Base-by-base conservation (phyloP, 2,113 vertebrate genomes). In the Leptosomus discolor region DNA sequence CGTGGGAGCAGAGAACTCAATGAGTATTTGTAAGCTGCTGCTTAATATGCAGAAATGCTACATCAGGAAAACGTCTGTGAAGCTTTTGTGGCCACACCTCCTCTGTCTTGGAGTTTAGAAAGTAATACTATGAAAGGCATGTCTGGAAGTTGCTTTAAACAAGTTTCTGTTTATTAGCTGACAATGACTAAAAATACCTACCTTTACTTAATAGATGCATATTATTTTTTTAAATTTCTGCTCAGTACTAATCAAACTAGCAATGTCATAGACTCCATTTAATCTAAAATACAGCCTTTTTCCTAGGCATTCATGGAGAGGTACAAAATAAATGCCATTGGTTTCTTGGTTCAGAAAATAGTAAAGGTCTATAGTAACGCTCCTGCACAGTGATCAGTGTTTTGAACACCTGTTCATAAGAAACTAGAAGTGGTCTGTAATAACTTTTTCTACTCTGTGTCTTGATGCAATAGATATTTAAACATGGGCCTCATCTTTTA, bases 21-120 rank as follows among this genome's bases (percentile, higher is more conserved):
- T 98, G 98, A 98, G 98, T 98, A 90, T 98, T 98, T 98, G 97
- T 99, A 98, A 97, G 97, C 98, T 98, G 97, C 99, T 99, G 96
- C 92, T 98, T 98, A 99, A 99, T 98, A 99, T 99, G 98, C 99
- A 98, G 97, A 97, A 98, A 97, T 98, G 98, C 97, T 96, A 95
- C 96, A 94, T 97, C 97, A 96, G 98, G 98, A 98, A 98, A 96
- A 93, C 4, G 96, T 87, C 88, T 98, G 93, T 96, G 90, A 93
- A 79, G 96, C 96, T 97, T 96, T 95, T 87, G 68, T 97, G 92
- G 88, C 96, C 97, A 96, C 89, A 36, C 97, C 97, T 96, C 96
- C 94, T 65, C 92, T 69, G 89, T 85, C 60, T 85, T 78, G 76
- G 90, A 96, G 81, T 94, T 92, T 83, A 93, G 92, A 90, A 97